Evolutionary conservation across 2,113 vertebrate species (phyloP).

Genomic region (Nyctibius bracteatus): DNA sequence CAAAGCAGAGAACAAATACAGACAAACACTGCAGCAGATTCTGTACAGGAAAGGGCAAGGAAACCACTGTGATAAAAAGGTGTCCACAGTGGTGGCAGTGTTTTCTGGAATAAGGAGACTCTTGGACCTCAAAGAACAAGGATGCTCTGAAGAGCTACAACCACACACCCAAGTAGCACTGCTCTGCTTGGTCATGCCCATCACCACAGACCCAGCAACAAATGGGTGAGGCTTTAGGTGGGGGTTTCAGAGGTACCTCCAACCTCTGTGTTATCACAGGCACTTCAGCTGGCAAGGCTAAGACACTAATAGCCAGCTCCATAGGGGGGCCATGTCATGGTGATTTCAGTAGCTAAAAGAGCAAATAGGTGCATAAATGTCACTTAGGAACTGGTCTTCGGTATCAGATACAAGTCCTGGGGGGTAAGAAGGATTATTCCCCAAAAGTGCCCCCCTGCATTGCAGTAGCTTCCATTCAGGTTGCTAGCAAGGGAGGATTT

Average conservation of each 20-base stretch:
- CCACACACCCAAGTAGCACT: not conserved
- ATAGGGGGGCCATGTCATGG: not conserved
- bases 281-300: not conserved
- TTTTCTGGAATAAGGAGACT: not conserved
- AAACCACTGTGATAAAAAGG: not conserved
- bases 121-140: not conserved
- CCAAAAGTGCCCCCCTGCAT: accelerated
- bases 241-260: not conserved
- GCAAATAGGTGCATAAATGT: not conserved
- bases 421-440: not conserved
- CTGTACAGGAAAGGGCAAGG: not conserved
- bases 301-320: not conserved
- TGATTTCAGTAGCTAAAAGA: not conserved
- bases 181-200: not conserved
- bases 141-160: not conserved
- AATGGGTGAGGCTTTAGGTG: not conserved
- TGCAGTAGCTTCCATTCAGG: not conserved
- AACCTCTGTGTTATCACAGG: not conserved
- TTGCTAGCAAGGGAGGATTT: not conserved
- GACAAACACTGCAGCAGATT: not conserved
- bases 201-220: not conserved
- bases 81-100: not conserved
- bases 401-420: not conserved
- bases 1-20: not conserved
- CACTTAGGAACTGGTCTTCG: not conserved